These are phyloP conservation scores for Daptonema setosum DNA, from an alignment of 2,888 invertebrate species.

Conservation along the genomic window DNA sequence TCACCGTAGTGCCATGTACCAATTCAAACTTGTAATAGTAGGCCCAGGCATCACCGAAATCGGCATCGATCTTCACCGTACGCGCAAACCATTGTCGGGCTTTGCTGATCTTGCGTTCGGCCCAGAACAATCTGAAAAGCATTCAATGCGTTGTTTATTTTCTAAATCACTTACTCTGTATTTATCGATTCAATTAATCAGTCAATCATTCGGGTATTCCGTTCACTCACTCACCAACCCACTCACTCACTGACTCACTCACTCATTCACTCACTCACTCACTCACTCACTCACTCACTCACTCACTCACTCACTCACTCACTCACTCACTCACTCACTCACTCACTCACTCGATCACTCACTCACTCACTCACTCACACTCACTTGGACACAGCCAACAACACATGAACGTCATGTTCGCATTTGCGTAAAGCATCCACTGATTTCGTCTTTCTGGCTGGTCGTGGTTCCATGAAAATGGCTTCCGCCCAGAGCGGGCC, in stretches of 20 bases:
- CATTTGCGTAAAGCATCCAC: constrained; percentile 91
- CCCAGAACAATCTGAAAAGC: constrained; percentile 58
- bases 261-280: too few species aligned
- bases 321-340: neutral
- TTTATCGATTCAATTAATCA: too few species aligned
- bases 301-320: too few species aligned
- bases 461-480: constrained; percentile 83
- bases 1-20: constrained; percentile 60
- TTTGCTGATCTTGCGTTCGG: constrained; percentile 66
- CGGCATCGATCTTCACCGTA: constrained; percentile 86
- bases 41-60: constrained; percentile 93
- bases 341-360: neutral
- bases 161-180: too few species aligned
- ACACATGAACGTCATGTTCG: constrained; percentile 86
- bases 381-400: constrained; percentile 74
- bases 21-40: constrained; percentile 88
- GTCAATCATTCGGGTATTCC: too few species aligned
- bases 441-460: constrained; percentile 85
- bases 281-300: too few species aligned
- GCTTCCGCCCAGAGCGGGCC: constrained; percentile 92
- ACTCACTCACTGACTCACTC: too few species aligned
- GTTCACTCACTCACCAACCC: too few species aligned
- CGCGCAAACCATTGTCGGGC: constrained; percentile 93
- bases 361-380: constrained; percentile 8
- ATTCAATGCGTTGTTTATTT: neutral